These are phyloP conservation scores for Malurus alboscapulatus DNA, from an alignment of 2,113 vertebrate genomes.

Conservation along the genomic window DNA sequence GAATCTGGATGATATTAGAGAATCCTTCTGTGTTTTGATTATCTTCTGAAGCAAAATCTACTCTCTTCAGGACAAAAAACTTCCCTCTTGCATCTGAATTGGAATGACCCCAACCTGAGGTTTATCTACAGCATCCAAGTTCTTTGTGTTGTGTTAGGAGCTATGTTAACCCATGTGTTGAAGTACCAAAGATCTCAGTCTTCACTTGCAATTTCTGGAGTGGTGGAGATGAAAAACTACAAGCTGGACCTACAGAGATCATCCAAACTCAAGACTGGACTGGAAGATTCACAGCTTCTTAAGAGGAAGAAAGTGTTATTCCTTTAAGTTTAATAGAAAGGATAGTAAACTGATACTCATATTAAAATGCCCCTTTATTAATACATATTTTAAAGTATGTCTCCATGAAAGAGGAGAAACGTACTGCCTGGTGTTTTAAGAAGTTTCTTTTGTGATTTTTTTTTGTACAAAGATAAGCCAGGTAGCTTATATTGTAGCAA, in stretches of 20 bases:
- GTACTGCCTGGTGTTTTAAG: background rate
- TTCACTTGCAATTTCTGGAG: background rate
- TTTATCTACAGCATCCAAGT: background rate
- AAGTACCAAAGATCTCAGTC: background rate
- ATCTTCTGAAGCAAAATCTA: background rate
- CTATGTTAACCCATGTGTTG: background rate
- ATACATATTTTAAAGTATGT: background rate
- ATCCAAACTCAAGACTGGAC: background rate
- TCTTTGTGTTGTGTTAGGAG: background rate
- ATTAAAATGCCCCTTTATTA: background rate
- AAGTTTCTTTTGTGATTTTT: background rate
- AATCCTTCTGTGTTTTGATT: background rate
- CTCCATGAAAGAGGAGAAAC: background rate
- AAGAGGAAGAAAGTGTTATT: background rate
- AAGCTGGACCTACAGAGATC: background rate
- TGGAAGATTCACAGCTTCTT: background rate
- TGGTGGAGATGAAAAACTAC: no score
- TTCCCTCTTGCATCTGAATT: background rate
- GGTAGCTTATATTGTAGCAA: background rate
- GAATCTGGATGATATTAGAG: background rate
- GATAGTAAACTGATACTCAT: background rate
- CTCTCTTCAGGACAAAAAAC: background rate
- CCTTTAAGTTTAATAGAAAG: background rate
- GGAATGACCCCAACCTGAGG: background rate
- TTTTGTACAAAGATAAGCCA: background rate